Evolutionary conservation across 2,888 invertebrate genomes (phyloP), one percentile per base, ranked within the genome.

Genomic region (Melanargia galathea): DNA sequence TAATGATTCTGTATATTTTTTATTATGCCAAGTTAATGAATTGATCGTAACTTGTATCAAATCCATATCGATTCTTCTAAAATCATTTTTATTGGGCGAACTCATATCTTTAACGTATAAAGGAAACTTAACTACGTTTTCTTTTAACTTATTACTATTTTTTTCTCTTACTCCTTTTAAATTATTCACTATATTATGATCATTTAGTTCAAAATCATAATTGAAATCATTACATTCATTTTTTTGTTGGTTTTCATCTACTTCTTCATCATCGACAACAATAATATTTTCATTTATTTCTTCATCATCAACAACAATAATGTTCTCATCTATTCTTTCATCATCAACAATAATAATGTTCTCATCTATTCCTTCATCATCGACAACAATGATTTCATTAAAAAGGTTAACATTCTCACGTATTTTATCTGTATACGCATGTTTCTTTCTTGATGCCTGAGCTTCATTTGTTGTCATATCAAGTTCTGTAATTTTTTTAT

Each of bases 1-100:
- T 20, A 38, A 22, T 10, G 13, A 22, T 10, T 40, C 18, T 18
- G 0, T 18, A 43, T 18, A 10, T 55, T 55, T 16, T 26, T 40
- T 16, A 24, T 18, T 43, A 40, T 55, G 40, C 16, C 10, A 18
- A 16, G 40, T 43, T 43, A 55, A 16, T n/a, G 26, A 40, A 11
- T 55, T 20, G 7, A 55, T 55, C 5, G 55, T 43, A 6, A 1
- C 11, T 55, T 43, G 16, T n/a, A 55, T 5, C 20, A 43, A 55
- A 55, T 40, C 26, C 24, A 7, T 43, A 16, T 55, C 26, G 8
- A 55, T 55, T 26, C 11, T 55, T 55, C 24, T 55, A 43, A 55
- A 43, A 55, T 55, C 24, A 26, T 24, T 6, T 16, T 22, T 16
- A n/a, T 55, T 16, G 16, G 6, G 5, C 8, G 16, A n/a, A 10